Evolutionary conservation across 2,888 invertebrate species (phyloP), one percentile per base, ranked within the genome.

Genomic region (Aquatica leii): DNA sequence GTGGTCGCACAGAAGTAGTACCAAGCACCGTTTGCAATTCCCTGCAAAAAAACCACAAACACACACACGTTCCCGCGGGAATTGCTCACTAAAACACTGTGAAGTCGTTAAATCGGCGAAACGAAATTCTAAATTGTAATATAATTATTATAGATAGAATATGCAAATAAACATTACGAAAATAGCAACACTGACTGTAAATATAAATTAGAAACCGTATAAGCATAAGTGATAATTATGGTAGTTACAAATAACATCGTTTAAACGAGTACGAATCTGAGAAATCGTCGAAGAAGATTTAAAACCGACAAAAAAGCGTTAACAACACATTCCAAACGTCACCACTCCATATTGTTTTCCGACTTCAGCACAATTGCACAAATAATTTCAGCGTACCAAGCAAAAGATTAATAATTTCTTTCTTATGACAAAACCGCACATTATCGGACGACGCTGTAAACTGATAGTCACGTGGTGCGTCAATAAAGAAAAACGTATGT

Each of bases 61-160:
- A 61, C 40, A 50, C 43, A 40, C 21, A 53, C 35, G 46, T 40
- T 58, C 58, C 58, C 55, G 71, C 72, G 73, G 76, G 75, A 76
- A 77, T 75, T 76, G 75, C 76, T 6, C 75, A 69, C 71, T 68
- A 71, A 52, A 58, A 61, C 54, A 65, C 65, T 65, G 62, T 50
- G 58, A 69, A 61, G 67, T 66, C 69, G 69, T 69, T 66, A 58
- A 51, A 60, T 63, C 79, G 80, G 78, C 76, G 78, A 80, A 81
- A 82, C 81, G 81, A 82, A 81, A 82, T 82, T 82, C 82, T 82
- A 82, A 82, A 81, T 77, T 81, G 80, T 80, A 80, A 80, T 77
- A 80, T 80, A 80, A 77, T 77, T 72, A 76, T 72, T 75, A 72
- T 73, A 70, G 71, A 67, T 73, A 69, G 65, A 65, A 70, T 66